Evolutionary conservation across 2,888 invertebrate genomes (phyloP).

Genomic region (Plagiodera versicolora): DNA sequence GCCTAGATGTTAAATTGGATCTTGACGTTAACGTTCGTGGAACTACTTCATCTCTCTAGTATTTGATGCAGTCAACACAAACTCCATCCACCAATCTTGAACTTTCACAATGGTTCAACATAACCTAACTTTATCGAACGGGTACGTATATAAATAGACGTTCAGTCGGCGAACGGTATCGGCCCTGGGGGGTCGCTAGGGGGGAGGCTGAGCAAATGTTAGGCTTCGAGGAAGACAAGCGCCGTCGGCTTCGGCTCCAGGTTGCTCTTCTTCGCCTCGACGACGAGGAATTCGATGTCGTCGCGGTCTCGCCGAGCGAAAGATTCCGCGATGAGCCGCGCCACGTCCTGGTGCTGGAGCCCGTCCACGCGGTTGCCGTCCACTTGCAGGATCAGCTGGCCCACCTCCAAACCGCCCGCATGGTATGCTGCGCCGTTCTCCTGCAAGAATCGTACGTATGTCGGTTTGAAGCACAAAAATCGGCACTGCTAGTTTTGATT

Average conservation of each 20-base stretch:
- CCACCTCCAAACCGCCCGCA: conserved; percentile 90
- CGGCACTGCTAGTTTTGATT: background rate
- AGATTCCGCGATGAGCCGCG: conserved; percentile 88
- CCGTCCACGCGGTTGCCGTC: conserved; percentile 76
- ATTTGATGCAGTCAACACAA: no score
- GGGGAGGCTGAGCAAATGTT: conserved; percentile 88
- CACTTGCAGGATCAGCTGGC: conserved; percentile 89
- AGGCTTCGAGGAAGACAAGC: conserved; percentile 88
- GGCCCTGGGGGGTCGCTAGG: conserved; percentile 74
- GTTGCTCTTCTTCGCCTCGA: conserved; percentile 90
- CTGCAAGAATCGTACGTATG: no score
- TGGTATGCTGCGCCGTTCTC: conserved; percentile 93
- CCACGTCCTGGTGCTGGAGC: conserved; percentile 87
- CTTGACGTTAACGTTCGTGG: no score
- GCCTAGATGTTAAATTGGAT: no score
- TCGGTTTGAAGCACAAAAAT: background rate
- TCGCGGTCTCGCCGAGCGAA: conserved; percentile 86
- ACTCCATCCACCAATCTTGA: no score
- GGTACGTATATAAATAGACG: conserved; percentile 50
- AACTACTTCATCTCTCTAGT: no score
- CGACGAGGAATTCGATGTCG: conserved; percentile 92
- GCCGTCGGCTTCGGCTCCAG: conserved; percentile 90
- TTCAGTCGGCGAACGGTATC: conserved; percentile 64
- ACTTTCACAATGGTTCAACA: no score
- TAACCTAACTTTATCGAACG: background rate